Evolutionary conservation across 2,797 vertebrate species (phyloP).

Genomic region (Psittacula echo): DNA sequence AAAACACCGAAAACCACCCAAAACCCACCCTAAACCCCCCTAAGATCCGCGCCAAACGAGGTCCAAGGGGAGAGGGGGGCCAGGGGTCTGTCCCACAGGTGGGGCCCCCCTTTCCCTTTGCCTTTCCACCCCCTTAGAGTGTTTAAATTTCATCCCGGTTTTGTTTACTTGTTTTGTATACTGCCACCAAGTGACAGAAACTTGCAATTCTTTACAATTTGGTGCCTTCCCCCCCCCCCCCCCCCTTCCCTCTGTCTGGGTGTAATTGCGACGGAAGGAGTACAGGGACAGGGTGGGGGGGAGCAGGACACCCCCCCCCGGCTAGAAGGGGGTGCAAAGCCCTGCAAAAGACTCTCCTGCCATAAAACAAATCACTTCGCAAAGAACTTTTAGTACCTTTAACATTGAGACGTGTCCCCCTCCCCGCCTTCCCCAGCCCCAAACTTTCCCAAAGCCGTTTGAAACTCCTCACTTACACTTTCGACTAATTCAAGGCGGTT

Average conservation of each 20-base stretch:
- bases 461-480: not conserved
- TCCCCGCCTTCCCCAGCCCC: not conserved
- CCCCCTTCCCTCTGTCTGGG: not conserved
- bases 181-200: slow-evolving; percentile 83
- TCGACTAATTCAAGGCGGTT: not conserved
- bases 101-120: not conserved
- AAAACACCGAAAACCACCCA: not conserved
- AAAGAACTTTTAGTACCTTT: not conserved
- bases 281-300: not conserved
- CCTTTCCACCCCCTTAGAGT: not conserved
- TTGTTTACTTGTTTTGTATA: slow-evolving; percentile 83
- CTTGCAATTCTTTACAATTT: slow-evolving; percentile 57
- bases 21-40: no score
- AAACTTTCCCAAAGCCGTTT: not conserved
- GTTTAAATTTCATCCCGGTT: not conserved
- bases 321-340: no score
- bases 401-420: not conserved
- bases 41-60: not conserved
- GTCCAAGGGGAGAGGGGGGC: not conserved
- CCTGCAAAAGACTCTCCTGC: not conserved
- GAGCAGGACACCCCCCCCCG: not conserved
- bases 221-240: not conserved
- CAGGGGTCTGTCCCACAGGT: not conserved
- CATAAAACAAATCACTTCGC: not conserved
- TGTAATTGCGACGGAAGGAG: not conserved